Evolutionary conservation across 2,797 vertebrate species (phyloP).

Genomic region (Hypotaenidia okinawae): DNA sequence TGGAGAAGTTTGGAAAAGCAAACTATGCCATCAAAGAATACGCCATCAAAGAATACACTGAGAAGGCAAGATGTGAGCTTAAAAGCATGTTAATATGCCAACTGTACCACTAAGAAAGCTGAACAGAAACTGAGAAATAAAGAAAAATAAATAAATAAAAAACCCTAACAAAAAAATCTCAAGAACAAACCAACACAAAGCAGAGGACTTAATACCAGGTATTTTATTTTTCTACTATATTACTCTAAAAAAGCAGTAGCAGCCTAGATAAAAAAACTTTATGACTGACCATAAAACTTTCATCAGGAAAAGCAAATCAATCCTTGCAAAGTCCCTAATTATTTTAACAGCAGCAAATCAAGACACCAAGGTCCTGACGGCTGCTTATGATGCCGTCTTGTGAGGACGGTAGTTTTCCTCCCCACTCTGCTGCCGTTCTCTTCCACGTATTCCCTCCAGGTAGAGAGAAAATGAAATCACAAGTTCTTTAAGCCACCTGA

Average conservation of each 20-base stretch:
- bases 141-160: background rate
- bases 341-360: background rate
- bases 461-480: background rate
- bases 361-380: background rate
- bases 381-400: background rate
- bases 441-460: background rate
- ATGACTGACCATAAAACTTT: background rate
- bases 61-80: background rate
- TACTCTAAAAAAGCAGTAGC: background rate
- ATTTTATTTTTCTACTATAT: background rate
- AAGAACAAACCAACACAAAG: background rate
- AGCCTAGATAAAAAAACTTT: background rate
- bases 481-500: background rate
- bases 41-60: background rate
- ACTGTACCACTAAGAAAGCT: background rate
- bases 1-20: background rate
- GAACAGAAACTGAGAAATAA: background rate
- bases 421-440: background rate
- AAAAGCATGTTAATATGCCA: background rate
- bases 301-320: background rate
- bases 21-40: background rate
- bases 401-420: background rate
- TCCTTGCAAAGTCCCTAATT: background rate
- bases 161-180: background rate
- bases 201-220: background rate